A percentile compares a stretch with the other conserved stretches of the same genome.
These are phyloP conservation scores for Carposina sasakii DNA, from an alignment of 1,140 invertebrate genomes.

Conservation along the genomic window DNA sequence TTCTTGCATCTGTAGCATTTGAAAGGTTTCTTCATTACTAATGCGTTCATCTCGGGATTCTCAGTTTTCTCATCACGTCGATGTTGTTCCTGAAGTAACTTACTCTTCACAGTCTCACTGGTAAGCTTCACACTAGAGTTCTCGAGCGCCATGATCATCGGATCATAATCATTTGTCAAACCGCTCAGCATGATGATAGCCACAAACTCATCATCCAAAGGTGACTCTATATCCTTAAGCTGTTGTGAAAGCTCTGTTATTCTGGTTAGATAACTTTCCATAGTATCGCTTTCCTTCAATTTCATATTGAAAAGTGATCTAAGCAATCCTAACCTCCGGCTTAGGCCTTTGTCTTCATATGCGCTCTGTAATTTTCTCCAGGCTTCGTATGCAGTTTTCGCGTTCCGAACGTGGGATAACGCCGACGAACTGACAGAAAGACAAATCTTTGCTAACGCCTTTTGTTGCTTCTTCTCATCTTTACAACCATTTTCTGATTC, in stretches of 20 bases:
- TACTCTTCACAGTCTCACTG: constrained; percentile 19
- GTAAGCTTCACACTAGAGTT: constrained; percentile 7
- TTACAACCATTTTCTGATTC: not conserved
- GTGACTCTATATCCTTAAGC: constrained; percentile 8
- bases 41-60: not conserved
- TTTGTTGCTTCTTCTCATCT: not conserved
- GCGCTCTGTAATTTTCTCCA: constrained; percentile 17
- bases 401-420: constrained; percentile 6
- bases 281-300: not conserved
- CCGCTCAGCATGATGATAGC: not conserved
- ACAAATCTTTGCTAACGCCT: constrained; percentile 7
- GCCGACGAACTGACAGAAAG: not conserved
- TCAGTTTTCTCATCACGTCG: not conserved
- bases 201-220: not conserved
- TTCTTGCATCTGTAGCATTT: constrained; percentile 16
- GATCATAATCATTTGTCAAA: not conserved
- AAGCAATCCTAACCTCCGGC: constrained; percentile 15
- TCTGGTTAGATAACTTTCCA: not conserved
- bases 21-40: not conserved
- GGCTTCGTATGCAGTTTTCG: constrained; percentile 12
- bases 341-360: constrained; percentile 25
- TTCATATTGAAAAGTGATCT: constrained; percentile 15
- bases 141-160: not conserved
- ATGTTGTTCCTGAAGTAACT: constrained; percentile 16
- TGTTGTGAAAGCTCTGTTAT: not conserved